phyloP scores from a whole-genome alignment of 2,797 vertebrate species.

The Acestrorhynchus altus region DNA sequence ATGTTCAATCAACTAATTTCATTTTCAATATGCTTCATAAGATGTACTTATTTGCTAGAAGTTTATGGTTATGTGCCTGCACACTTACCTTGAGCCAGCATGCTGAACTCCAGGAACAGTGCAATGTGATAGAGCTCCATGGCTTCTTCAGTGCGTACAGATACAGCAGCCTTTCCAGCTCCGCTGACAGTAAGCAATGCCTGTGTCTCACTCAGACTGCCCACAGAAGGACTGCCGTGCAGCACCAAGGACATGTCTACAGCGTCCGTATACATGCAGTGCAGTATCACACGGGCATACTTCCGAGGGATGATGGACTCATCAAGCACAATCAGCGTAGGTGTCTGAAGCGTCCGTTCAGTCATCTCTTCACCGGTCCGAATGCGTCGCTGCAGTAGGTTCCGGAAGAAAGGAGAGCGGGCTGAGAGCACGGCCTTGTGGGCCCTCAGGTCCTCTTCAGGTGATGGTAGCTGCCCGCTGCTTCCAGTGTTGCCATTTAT shows the following conservation, averaged over 20 bases:
- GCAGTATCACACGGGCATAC: constrained; percentile 96
- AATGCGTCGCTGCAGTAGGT: constrained; percentile 95
- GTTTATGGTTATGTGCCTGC: not conserved
- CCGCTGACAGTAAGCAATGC: constrained; percentile 91
- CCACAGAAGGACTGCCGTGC: constrained; percentile 91
- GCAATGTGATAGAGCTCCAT: constrained; percentile 99
- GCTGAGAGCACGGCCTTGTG: constrained; percentile 97
- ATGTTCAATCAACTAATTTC: not conserved
- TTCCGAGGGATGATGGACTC: constrained; percentile 99
- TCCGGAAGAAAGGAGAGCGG: constrained; percentile 96
- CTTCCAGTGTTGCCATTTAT: constrained; percentile 72
- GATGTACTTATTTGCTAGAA: not conserved
- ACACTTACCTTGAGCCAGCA: constrained; percentile 95
- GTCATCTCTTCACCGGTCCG: constrained; percentile 97
- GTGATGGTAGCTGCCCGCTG: constrained; percentile 35
- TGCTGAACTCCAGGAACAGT: constrained; percentile 96
- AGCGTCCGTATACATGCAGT: constrained; percentile 97
- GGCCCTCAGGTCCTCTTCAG: constrained; percentile 94
- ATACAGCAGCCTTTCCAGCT: constrained; percentile 72
- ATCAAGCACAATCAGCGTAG: constrained; percentile 96
- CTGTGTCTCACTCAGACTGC: constrained; percentile 96
- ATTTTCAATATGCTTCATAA: not conserved
- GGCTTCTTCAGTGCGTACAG: constrained; percentile 90
- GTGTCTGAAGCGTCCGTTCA: constrained; percentile 93
- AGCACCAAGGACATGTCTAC: constrained; percentile 94